phyloP scores from a whole-genome alignment of 2,113 vertebrate species.

The Peromyscus polionotus region DNA sequence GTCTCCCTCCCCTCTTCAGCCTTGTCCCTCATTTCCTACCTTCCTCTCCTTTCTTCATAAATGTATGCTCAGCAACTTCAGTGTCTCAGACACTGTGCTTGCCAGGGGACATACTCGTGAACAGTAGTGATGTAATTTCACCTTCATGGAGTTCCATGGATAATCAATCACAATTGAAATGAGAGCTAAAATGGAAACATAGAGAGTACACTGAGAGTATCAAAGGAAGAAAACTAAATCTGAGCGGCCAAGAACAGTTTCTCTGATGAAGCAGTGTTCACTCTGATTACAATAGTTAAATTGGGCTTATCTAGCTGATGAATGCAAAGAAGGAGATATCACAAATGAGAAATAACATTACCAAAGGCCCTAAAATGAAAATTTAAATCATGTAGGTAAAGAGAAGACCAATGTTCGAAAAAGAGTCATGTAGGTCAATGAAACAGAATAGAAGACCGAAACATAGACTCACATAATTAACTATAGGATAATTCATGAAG shows the following conservation, averaged over 20 bases:
- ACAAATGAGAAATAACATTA: background rate
- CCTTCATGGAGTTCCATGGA: background rate
- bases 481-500: background rate
- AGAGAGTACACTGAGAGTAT: background rate
- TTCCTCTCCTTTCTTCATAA: conserved; percentile 9
- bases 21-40: background rate
- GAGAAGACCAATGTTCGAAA: background rate
- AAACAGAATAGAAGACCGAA: background rate
- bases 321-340: background rate
- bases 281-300: background rate
- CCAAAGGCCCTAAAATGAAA: background rate
- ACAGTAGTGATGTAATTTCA: background rate
- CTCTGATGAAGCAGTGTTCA: background rate
- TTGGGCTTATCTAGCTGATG: background rate
- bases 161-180: background rate
- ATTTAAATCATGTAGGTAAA: background rate
- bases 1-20: background rate
- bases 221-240: conserved; percentile 9
- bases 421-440: background rate
- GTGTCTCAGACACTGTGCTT: background rate
- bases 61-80: background rate
- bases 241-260: background rate
- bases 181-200: conserved; percentile 25
- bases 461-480: background rate
- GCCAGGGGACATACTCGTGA: background rate